Evolutionary conservation across 1,140 invertebrate genomes (phyloP).

Genomic region (Melipona quadrifasciata): DNA sequence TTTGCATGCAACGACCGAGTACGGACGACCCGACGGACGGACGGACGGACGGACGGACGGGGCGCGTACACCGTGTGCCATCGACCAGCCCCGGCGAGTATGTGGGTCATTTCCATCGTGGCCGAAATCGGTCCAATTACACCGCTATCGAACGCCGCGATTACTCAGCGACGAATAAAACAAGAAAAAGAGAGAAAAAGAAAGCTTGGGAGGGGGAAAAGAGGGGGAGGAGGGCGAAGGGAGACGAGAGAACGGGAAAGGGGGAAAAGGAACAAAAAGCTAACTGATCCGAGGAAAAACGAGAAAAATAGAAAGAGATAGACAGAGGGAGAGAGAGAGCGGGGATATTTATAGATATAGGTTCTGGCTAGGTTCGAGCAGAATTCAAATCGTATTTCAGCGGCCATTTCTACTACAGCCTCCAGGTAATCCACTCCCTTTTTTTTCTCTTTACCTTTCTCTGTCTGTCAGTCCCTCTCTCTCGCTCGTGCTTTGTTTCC

Average conservation of each 20-base stretch:
- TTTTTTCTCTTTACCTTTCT: background rate
- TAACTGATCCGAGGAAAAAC: constrained; percentile 16
- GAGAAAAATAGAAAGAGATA: constrained; percentile 1
- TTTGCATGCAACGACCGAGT: constrained; percentile 53
- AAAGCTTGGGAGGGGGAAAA: background rate
- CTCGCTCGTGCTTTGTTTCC: background rate
- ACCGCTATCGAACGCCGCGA: constrained; percentile 60
- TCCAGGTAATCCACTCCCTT: constrained; percentile 37
- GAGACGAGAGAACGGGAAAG: background rate
- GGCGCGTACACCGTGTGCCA: constrained; percentile 8
- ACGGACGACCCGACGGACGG: constrained; percentile 12
- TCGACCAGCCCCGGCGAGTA: constrained; percentile 45
- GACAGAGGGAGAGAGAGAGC: background rate
- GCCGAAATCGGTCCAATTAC: constrained; percentile 65
- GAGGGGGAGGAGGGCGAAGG: background rate
- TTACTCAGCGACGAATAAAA: constrained; percentile 49
- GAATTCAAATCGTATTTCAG: constrained; percentile 50
- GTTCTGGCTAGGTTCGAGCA: background rate
- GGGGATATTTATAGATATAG: constrained; percentile 54
- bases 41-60: constrained; percentile 8
- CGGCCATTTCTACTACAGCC: constrained; percentile 38
- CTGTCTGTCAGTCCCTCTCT: background rate
- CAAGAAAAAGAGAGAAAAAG: background rate
- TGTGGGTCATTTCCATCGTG: constrained; percentile 62
- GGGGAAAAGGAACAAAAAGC: background rate